Percentiles rank a stretch among this genome's conserved stretches.
phyloP scores from a whole-genome alignment of 2,797 vertebrate genomes.

The Gambelia wislizenii region DNA sequence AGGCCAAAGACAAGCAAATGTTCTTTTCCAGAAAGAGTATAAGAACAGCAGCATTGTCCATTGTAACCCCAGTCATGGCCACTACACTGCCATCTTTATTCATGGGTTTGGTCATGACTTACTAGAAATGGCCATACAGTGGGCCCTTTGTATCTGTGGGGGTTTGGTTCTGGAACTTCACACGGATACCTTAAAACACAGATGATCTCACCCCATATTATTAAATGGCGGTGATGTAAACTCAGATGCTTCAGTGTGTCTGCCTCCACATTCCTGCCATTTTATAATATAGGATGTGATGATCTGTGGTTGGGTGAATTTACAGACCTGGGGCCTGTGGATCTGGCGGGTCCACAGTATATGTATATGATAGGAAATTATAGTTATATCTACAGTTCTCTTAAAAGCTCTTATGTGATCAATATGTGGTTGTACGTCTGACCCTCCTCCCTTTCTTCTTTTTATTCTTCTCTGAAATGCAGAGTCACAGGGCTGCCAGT shows the following conservation, averaged over 20 bases:
- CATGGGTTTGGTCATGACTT: background rate
- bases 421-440: background rate
- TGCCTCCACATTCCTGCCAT: too few relatives aligned
- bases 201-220: too few relatives aligned
- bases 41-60: background rate
- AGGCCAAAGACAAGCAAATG: background rate
- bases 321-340: too few relatives aligned
- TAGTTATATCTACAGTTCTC: background rate
- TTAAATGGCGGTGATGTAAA: too few relatives aligned
- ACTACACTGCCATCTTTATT: background rate
- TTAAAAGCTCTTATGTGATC: background rate
- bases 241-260: too few relatives aligned
- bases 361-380: background rate
- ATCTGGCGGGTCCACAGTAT: too few relatives aligned
- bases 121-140: background rate
- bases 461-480: background rate
- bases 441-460: background rate
- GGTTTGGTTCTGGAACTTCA: too few relatives aligned
- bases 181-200: too few relatives aligned
- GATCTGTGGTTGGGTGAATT: too few relatives aligned
- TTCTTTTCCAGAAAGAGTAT: background rate
- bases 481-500: background rate
- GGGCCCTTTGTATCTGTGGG: too few relatives aligned
- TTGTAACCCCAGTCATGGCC: background rate
- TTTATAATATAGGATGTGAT: too few relatives aligned